These are phyloP conservation scores for Tribolium freemani DNA, from an alignment of 2,888 invertebrate genomes.

Conservation along the genomic window DNA sequence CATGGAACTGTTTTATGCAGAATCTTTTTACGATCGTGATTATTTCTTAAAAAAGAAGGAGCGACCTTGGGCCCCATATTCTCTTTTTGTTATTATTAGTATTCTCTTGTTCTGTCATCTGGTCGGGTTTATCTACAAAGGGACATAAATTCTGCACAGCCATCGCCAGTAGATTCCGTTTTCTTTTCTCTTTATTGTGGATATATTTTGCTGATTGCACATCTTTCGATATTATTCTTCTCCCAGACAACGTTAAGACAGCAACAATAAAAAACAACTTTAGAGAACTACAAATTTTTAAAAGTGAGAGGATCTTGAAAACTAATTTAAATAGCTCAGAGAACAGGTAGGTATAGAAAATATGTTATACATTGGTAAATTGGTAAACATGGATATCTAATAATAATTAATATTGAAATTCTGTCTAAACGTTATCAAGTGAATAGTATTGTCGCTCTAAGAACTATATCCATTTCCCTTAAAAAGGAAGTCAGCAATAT, in stretches of 20 bases:
- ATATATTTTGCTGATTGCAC: neutral
- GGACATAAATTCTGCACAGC: neutral
- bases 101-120: constrained; percentile 11
- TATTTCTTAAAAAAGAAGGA: neutral
- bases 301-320: neutral
- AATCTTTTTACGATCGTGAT: neutral
- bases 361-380: too few relatives aligned
- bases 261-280: neutral
- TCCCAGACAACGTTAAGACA: neutral
- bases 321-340: too few relatives aligned
- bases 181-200: neutral
- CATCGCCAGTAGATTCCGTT: neutral
- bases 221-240: neutral
- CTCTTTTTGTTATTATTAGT: constrained; percentile 9
- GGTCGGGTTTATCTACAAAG: neutral
- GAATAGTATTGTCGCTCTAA: too few relatives aligned
- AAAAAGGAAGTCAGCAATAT: too few relatives aligned
- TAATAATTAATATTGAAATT: too few relatives aligned
- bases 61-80: constrained; percentile 11
- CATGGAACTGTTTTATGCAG: constrained; percentile 24
- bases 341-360: too few relatives aligned
- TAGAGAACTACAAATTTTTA: neutral
- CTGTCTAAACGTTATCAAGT: too few relatives aligned
- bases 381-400: too few relatives aligned
- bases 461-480: too few relatives aligned